These are phyloP conservation scores for Conger conger DNA, from an alignment of 2,113 vertebrate genomes.

Conservation along the genomic window DNA sequence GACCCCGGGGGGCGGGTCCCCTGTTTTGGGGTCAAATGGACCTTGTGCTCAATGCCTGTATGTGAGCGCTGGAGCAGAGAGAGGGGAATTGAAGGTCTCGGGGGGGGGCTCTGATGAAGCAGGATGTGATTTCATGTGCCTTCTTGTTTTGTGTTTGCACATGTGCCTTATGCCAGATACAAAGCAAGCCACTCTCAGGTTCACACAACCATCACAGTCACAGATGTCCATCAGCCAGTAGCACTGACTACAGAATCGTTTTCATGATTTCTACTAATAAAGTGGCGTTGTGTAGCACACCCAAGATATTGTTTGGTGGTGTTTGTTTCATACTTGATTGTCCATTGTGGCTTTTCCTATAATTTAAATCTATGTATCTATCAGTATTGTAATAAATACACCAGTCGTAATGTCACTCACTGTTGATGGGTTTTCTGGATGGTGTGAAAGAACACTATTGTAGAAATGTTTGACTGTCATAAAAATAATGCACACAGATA, in stretches of 20 bases:
- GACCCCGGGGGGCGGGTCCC: not conserved
- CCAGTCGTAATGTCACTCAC: too few species aligned
- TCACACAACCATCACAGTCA: not conserved
- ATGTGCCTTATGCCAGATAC: not conserved
- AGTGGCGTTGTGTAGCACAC: not conserved
- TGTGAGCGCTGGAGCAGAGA: not conserved
- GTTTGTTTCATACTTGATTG: not conserved
- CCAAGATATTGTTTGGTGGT: not conserved
- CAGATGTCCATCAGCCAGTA: not conserved
- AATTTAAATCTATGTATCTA: too few species aligned
- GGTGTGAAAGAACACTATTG: not conserved
- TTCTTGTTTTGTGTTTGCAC: constrained; percentile 3
- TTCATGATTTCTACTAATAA: not conserved
- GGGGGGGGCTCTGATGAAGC: not conserved
- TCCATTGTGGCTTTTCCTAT: too few species aligned
- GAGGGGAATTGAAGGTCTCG: not conserved
- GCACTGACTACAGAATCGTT: not conserved
- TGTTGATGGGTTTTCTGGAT: too few species aligned
- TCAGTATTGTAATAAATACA: not conserved
- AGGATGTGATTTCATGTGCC: not conserved
- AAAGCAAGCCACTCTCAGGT: not conserved
- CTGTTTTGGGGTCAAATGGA: constrained; percentile 8
- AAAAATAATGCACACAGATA: not conserved
- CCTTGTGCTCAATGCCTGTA: not conserved
- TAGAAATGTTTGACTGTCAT: not conserved